phyloP scores from a whole-genome alignment of 2,113 vertebrate species.

The Hippocampus barbouri region DNA sequence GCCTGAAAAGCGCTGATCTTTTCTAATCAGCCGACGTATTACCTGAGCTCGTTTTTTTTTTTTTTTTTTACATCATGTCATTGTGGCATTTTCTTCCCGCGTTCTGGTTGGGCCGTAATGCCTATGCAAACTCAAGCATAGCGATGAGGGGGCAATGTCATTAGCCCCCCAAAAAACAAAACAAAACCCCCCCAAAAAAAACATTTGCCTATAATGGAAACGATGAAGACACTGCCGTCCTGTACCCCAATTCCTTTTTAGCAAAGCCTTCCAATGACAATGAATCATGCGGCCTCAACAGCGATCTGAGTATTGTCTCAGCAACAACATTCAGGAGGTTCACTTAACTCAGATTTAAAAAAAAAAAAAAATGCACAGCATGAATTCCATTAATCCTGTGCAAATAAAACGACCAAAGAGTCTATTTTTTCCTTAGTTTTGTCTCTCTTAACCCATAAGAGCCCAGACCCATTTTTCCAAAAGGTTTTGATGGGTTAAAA shows the following conservation, averaged over 20 bases:
- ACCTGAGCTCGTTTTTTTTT: constrained; percentile 58
- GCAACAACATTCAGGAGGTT: constrained; percentile 72
- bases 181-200: neutral
- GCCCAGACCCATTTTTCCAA: no score
- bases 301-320: constrained; percentile 66
- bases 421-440: constrained; percentile 43
- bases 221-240: constrained; percentile 7
- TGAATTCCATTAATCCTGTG: constrained; percentile 68
- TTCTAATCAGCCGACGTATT: constrained; percentile 28
- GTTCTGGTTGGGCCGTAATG: constrained; percentile 24
- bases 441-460: no score
- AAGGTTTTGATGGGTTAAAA: no score
- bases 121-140: constrained; percentile 25
- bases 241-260: constrained; percentile 23
- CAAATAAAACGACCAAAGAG: constrained; percentile 59
- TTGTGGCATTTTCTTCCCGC: constrained; percentile 45
- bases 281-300: constrained; percentile 55
- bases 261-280: constrained; percentile 36
- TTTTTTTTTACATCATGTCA: constrained; percentile 41
- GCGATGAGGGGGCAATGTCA: neutral
- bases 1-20: constrained; percentile 33
- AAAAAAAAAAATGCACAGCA: constrained; percentile 54
- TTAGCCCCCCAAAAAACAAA: neutral
- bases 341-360: constrained; percentile 42
- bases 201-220: constrained; percentile 11